Conservation (phyloP, 2,888 invertebrate species). For the Synergus itoensis region DNA sequence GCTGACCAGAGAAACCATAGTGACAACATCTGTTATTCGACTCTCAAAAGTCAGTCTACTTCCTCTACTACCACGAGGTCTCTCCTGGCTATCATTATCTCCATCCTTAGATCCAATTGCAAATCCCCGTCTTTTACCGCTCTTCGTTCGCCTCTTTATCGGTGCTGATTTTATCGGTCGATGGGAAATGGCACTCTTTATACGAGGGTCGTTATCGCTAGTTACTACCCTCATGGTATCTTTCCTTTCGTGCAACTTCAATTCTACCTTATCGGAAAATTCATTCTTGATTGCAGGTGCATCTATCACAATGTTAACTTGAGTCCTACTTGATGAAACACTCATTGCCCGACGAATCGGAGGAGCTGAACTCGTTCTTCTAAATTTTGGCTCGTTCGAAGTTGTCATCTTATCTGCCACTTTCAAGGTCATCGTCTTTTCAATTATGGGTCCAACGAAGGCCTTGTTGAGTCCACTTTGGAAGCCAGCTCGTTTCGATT, state of each 20-base stretch:
- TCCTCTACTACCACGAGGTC: conserved; percentile 46
- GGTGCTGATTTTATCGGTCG: conserved; percentile 70
- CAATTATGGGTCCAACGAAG: conserved; percentile 63
- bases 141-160: conserved; percentile 69
- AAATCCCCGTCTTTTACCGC: conserved; percentile 64
- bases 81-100: conserved; percentile 46
- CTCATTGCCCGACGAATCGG: conserved; percentile 61
- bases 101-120: conserved; percentile 59
- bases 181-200: conserved; percentile 49
- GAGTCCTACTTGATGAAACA: conserved; percentile 56
- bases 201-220: conserved; percentile 45
- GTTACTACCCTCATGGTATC: conserved; percentile 46
- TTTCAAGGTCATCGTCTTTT: conserved; percentile 50
- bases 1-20: conserved; percentile 84
- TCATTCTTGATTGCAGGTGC: conserved; percentile 54
- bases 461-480: conserved; percentile 69
- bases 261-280: conserved; percentile 46
- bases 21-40: conserved; percentile 78
- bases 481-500: conserved; percentile 69
- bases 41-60: conserved; percentile 54
- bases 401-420: conserved; percentile 41
- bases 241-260: conserved; percentile 46
- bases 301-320: conserved; percentile 70
- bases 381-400: conserved; percentile 48
- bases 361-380: conserved; percentile 70